Evolutionary conservation across 2,888 invertebrate species (phyloP), one percentile per base, ranked within the genome.

Genomic region (Lithophane semibrunnea): DNA sequence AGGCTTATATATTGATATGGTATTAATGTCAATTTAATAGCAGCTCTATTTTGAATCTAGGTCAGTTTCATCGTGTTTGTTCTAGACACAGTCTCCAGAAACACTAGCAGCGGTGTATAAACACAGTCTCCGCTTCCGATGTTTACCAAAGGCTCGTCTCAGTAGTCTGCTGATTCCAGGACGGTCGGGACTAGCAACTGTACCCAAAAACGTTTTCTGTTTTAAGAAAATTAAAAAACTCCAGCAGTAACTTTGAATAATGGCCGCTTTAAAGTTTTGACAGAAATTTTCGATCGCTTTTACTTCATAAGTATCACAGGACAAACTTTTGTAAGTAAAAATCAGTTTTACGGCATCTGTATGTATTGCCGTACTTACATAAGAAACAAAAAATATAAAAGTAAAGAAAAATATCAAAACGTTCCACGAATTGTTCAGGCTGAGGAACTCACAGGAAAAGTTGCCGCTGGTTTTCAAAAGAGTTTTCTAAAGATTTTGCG

Each of bases 181-280:
- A 58, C 61, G 21, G 24, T 16, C 37, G 24, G 18, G 10, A 9
- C 42, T 21, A 61, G 21, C 29, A 54, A 47, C n/a, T 76, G 29
- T 37, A 63, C 37, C 16, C 44, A 13, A 68, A 77, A 68, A 37
- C 63, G 64, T 68, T 64, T 21, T 29, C 49, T 79, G 56, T 68
- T 83, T 78, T 78, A 64, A 66, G 78, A 44, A 83, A 68, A 83
- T 79, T 77, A 83, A 77, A 77, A 78, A 79, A 68, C 83, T 79
- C 63, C 52, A 58, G 21, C 63, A 58, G 58, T 47, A 58, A 58
- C 44, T 52, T 68, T 77, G 78, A 82, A 77, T 83, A 78, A 79
- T 54, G 78, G 52, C 12, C 37, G 37, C 37, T 77, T 13, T 52
- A 18, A 83, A 76, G 61, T 82, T 76, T 75, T 49, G 54, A 67